Conservation (phyloP, 2,888 invertebrate genomes). For the Diarsia mendica region DNA sequence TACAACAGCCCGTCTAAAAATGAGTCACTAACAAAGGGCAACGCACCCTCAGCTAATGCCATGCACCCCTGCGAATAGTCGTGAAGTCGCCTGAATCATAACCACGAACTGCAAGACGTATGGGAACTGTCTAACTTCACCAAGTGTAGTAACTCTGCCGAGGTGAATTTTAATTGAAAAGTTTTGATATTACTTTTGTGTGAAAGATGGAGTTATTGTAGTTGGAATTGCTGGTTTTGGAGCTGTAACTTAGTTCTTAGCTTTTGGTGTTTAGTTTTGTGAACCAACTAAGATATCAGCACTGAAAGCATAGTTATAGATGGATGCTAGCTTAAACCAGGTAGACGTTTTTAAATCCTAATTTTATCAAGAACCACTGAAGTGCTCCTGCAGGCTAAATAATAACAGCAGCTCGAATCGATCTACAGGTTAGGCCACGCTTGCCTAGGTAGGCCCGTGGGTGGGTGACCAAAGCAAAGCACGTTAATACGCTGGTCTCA, state of each 20-base stretch:
- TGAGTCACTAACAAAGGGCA: constrained; percentile 72
- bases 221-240: neutral
- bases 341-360: too few relatives aligned
- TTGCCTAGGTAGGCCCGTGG: too few relatives aligned
- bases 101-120: constrained; percentile 62
- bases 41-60: constrained; percentile 67
- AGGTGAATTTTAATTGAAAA: constrained; percentile 60
- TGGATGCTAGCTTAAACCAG: too few relatives aligned
- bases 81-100: constrained; percentile 65
- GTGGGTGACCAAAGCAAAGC: too few relatives aligned
- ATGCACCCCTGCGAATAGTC: constrained; percentile 68
- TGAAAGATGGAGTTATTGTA: constrained; percentile 22
- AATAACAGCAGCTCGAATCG: too few relatives aligned
- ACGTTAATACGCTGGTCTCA: too few relatives aligned
- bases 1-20: constrained; percentile 37
- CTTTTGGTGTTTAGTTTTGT: neutral
- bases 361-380: too few relatives aligned
- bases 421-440: too few relatives aligned
- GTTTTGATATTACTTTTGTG: constrained; percentile 40
- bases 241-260: neutral
- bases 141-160: constrained; percentile 34
- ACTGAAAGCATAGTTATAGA: too few relatives aligned
- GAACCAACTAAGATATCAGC: neutral
- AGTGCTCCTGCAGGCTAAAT: too few relatives aligned
- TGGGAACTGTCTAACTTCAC: constrained; percentile 55